phyloP scores from a whole-genome alignment of 1,140 invertebrate species.

The Bombus confusus region DNA sequence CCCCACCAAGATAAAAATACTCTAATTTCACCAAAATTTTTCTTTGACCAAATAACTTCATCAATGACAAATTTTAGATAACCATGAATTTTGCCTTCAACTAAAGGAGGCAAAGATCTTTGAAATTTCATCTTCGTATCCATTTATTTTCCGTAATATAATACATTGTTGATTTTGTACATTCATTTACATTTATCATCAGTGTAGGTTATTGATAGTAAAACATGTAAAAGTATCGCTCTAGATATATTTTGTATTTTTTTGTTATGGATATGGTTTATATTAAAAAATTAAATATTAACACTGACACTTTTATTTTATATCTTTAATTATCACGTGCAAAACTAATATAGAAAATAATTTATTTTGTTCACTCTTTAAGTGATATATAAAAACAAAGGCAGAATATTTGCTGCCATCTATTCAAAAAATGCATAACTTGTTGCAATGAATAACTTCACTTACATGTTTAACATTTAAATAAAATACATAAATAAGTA shows the following conservation, averaged over 20 bases:
- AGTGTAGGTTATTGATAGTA: slow-evolving; percentile 25
- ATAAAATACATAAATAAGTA: background rate
- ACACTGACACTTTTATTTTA: background rate
- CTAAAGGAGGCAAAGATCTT: slow-evolving; percentile 76
- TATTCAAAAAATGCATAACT: background rate
- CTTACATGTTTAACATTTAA: background rate
- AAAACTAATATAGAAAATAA: background rate
- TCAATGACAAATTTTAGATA: slow-evolving; percentile 75
- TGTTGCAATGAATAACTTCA: background rate
- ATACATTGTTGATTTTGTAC: slow-evolving; percentile 42
- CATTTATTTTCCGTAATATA: slow-evolving; percentile 63
- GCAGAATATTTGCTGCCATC: background rate
- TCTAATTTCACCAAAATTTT: slow-evolving; percentile 69
- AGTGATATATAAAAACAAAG: background rate
- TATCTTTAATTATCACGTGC: background rate
- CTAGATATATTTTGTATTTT: background rate
- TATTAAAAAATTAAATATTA: background rate
- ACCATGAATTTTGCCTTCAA: slow-evolving; percentile 77
- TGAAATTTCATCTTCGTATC: slow-evolving; percentile 66
- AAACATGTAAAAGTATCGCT: no score
- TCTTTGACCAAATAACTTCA: slow-evolving; percentile 75
- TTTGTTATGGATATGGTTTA: background rate
- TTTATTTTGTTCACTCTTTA: background rate
- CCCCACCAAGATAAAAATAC: slow-evolving; percentile 79
- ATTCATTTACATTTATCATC: slow-evolving; percentile 21